Conservation (phyloP, 2,113 vertebrate genomes). For the Promerops cafer region DNA sequence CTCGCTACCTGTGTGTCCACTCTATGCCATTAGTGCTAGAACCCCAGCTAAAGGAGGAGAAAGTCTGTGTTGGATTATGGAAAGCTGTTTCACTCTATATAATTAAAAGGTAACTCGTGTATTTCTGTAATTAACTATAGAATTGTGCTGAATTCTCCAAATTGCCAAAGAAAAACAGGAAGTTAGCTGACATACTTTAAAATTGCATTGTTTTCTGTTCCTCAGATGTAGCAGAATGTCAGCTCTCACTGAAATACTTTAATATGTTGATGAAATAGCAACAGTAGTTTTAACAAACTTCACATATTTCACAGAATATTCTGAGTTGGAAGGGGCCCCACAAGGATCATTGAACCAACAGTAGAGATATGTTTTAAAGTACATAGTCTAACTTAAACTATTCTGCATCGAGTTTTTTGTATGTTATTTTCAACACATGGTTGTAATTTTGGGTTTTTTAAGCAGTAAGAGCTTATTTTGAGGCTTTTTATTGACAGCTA, state of each 20-base stretch:
- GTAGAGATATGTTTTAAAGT: not conserved
- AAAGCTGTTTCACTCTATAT: conserved; percentile 53
- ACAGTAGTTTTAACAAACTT: not conserved
- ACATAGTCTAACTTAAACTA: not conserved
- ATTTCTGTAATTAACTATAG: conserved; percentile 35
- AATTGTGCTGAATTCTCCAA: conserved; percentile 18
- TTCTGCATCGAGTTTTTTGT: not conserved
- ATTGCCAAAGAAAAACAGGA: not conserved
- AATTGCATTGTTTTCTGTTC: not conserved
- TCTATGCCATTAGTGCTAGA: conserved; percentile 58
- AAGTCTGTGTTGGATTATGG: conserved; percentile 59
- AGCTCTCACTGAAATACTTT: not conserved
- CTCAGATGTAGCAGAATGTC: not conserved
- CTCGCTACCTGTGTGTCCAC: conserved; percentile 41
- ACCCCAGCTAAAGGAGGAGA: conserved; percentile 50
- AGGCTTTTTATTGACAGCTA: not conserved
- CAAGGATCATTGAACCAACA: not conserved
- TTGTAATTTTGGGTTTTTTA: not conserved
- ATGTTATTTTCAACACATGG: not conserved
- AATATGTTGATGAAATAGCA: not conserved
- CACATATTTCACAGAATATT: not conserved
- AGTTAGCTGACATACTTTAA: not conserved
- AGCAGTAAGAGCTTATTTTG: not conserved
- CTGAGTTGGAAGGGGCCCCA: not conserved
- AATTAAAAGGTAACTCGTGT: conserved; percentile 49